Evolutionary conservation across 1,140 invertebrate genomes (phyloP).

Genomic region (Hyles euphorbiae): DNA sequence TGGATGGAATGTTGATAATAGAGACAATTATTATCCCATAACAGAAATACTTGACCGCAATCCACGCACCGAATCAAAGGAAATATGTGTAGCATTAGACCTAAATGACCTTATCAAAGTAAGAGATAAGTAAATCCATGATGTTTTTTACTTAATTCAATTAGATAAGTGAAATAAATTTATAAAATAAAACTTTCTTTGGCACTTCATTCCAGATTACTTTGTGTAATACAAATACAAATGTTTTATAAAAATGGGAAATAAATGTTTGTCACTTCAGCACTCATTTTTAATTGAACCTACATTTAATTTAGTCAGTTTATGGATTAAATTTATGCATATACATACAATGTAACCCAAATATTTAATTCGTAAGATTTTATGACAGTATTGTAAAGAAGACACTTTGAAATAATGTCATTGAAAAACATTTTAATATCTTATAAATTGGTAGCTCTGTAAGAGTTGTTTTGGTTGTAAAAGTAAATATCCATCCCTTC

Average conservation of each 20-base stretch:
- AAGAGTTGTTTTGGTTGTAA: too few relatives aligned
- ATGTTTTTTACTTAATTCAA: slow-evolving; percentile 57
- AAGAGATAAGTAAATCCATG: slow-evolving; percentile 68
- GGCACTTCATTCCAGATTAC: slow-evolving; percentile 71
- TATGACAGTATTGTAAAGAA: too few relatives aligned
- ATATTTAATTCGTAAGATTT: too few relatives aligned
- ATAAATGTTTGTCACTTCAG: slow-evolving; percentile 60
- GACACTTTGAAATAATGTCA: too few relatives aligned
- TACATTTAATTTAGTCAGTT: neutral
- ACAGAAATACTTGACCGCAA: slow-evolving; percentile 74
- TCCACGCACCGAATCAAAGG: slow-evolving; percentile 70
- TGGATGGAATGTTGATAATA: slow-evolving; percentile 81
- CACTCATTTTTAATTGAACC: slow-evolving; percentile 15
- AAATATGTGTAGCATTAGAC: slow-evolving; percentile 74
- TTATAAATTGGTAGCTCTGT: too few relatives aligned
- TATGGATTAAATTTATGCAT: too few relatives aligned
- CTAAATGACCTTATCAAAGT: slow-evolving; percentile 74
- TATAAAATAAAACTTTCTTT: slow-evolving; percentile 46
- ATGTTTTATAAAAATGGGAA: slow-evolving; percentile 65
- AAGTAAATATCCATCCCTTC: too few relatives aligned
- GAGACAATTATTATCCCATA: slow-evolving; percentile 79
- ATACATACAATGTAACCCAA: too few relatives aligned
- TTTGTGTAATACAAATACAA: slow-evolving; percentile 62
- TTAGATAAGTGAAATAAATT: slow-evolving; percentile 66
- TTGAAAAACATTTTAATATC: too few relatives aligned